These are phyloP conservation scores for Brachystomella parvula DNA, from an alignment of 1,140 invertebrate genomes.

Conservation along the genomic window DNA sequence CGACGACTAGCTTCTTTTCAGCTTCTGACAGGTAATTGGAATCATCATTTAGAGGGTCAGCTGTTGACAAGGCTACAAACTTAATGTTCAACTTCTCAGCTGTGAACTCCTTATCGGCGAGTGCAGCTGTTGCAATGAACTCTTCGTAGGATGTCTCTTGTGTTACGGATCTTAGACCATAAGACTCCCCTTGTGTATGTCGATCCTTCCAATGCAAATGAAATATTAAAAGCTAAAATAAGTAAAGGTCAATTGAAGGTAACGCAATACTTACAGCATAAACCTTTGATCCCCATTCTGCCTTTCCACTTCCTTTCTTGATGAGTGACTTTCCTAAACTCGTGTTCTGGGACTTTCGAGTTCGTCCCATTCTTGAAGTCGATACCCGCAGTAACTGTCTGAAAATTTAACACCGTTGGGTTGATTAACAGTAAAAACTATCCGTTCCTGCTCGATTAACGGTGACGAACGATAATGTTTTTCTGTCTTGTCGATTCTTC, in stretches of 20 bases:
- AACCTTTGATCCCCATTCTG: constrained; percentile 23
- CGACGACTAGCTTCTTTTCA: constrained; percentile 30
- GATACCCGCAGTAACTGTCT: no score
- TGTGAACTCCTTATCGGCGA: constrained; percentile 87
- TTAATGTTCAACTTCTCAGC: constrained; percentile 82
- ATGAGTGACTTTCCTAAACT: constrained; percentile 30
- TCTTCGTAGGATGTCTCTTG: constrained; percentile 93
- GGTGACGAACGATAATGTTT: no score
- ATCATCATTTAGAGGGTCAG: not conserved
- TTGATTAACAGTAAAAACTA: no score
- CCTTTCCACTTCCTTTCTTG: constrained; percentile 33
- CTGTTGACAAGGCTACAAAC: constrained; percentile 53
- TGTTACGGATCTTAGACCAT: constrained; percentile 75
- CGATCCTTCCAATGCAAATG: constrained; percentile 22
- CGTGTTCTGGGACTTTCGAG: constrained; percentile 20
- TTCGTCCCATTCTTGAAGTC: constrained; percentile 23
- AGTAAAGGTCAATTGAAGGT: not conserved
- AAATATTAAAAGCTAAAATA: not conserved
- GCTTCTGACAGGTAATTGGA: constrained; percentile 22
- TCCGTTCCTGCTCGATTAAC: no score
- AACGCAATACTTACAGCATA: constrained; percentile 15
- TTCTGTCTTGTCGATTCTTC: no score
- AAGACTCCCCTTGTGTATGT: constrained; percentile 27
- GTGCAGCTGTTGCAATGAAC: constrained; percentile 84
- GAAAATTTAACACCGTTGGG: no score